Base-by-base conservation (phyloP, 2,113 vertebrate species). In the Hemibagrus wyckioides region DNA sequence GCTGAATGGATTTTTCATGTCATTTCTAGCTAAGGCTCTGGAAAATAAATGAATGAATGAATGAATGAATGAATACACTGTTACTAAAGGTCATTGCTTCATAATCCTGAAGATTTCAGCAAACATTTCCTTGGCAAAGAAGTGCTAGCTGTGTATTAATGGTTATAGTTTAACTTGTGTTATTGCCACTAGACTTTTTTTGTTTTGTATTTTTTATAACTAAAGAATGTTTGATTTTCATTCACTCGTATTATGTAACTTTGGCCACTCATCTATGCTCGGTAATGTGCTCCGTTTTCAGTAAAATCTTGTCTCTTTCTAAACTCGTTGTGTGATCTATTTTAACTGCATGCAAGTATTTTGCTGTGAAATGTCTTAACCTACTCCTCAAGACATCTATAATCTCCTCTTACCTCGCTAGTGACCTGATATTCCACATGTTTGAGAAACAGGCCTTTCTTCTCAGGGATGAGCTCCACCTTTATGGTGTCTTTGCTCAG, bases 371-470 rank as follows among this genome's bases (percentile, higher is more conserved):
- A 48, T 0, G 8, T 41, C 19, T 71, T 71, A 39, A 30, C 76
- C n/a, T 52, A 50, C 14, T 52, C 13, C 52, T 33, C 33, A 10
- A 21, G 2, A 36, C n/a, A n/a, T n/a, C n/a, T n/a, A n/a, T n/a
- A 13, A 71, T 9, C 19, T 33, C 39, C 30, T 17, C 94, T 93
- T 93, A 96, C 98, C 97, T 99, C 95, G 93, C 97, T 99, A 90
- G 96, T 97, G 90, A 99, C 94, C 91, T 99, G 97, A 41, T 99
- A 99, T 63, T 99, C 98, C 94, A 99, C 97, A 41, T 99, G 97
- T 93, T 99, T 99, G 81, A 99, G 96, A 84, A 99, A 99, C 86
- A 99, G 94, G 33, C 98, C 98, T 88, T 98, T 99, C 95, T 99
- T 99, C 95, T 99, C 98, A 0, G 98, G 98, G 77, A 98, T 97